Base-by-base conservation (phyloP, 2,113 vertebrate genomes). In the Petaurus breviceps region DNA sequence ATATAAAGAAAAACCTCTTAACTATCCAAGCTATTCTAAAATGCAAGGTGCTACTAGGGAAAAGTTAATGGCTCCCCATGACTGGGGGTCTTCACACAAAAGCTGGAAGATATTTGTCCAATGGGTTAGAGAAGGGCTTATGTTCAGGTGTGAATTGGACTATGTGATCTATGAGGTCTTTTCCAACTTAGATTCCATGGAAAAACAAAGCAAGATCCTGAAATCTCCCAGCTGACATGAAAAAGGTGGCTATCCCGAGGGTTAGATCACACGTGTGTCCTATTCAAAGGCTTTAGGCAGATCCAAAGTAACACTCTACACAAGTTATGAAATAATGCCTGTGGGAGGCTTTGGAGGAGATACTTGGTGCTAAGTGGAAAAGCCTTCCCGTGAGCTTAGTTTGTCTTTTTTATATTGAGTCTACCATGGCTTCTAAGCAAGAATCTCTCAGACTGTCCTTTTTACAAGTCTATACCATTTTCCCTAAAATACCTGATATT, bases 211-310 rank as follows among this genome's bases (percentile, higher is more conserved):
- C 94, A 25, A 43, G 51, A 96, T 28, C 28, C 2, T 90, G 61
- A 90, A 90, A 96, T 31, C 91, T n/a, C 3, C 52, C 89, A 68
- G 55, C 95, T 95, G 61, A 90, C 47, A 9, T 52, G 51, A 23
- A 46, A 26, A n/a, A 94, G 53, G 90, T 77, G 54, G 22, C 89
- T 55, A 61, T 2, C 50, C 16, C 57, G 90, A 47, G 94, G 25
- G 46, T 94, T 90, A 94, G 51, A 93, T 22, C n/a, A 52, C 37
- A 46, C 68, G 91, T 46, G 51, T 57, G 49, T 49, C 22, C n/a
- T 14, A n/a, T 25, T 22, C 90, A 68, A 51, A 3, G 50, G 89
- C 54, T 55, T 53, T 47, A 8, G 91, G 47, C 68, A 68, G 51
- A 50, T 51, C 68, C 23, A n/a, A 90, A 93, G 49, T 89, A 16